These are phyloP conservation scores for Pollenia amentaria DNA, from an alignment of 2,888 invertebrate genomes.

Conservation along the genomic window DNA sequence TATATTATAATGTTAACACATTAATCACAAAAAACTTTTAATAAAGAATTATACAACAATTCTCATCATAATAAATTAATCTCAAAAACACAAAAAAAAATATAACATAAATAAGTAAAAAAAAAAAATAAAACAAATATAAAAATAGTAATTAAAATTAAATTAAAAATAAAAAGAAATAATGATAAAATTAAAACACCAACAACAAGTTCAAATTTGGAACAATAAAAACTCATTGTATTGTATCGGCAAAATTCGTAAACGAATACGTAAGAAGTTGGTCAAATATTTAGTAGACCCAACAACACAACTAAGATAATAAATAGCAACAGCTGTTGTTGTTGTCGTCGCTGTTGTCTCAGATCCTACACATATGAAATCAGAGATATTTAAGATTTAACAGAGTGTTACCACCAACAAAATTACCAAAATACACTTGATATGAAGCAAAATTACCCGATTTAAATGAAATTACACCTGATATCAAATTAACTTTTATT, in stretches of 20 bases:
- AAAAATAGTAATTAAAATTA: constrained; percentile 19
- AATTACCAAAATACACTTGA: too few species aligned
- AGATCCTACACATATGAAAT: constrained; percentile 28
- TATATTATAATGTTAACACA: neutral
- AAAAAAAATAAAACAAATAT: neutral
- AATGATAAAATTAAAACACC: constrained; percentile 14
- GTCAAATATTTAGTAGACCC: constrained; percentile 17
- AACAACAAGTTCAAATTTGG: constrained; percentile 31
- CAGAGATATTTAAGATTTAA: constrained; percentile 13
- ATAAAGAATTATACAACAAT: constrained; percentile 8
- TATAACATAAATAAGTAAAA: neutral
- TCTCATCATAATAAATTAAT: neutral
- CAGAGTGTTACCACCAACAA: too few species aligned
- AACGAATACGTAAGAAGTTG: constrained; percentile 49
- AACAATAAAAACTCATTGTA: constrained; percentile 55
- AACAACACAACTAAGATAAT: constrained; percentile 14
- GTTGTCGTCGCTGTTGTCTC: constrained; percentile 19
- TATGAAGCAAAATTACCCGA: too few species aligned
- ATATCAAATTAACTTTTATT: too few species aligned
- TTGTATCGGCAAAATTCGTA: constrained; percentile 13
- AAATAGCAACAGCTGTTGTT: neutral
- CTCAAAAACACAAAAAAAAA: neutral
- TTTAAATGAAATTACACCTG: too few species aligned
- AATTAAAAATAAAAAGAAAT: constrained; percentile 7
- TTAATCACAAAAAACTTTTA: neutral